phyloP scores from a whole-genome alignment of 2,888 invertebrate species.

The Andrena bucephala region DNA sequence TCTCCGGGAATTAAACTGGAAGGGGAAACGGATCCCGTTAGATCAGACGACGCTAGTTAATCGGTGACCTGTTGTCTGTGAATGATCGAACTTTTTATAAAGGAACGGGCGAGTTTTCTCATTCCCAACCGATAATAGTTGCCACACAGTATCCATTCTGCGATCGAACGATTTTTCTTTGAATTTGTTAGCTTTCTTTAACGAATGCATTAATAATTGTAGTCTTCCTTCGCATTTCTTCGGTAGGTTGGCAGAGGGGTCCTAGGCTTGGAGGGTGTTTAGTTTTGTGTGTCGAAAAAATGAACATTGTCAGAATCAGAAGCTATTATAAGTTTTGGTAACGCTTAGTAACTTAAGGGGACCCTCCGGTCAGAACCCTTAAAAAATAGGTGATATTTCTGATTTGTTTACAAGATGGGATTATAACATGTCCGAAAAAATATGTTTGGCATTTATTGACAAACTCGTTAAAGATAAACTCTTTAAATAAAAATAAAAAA shows the following conservation, averaged over 20 bases:
- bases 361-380: too few relatives aligned
- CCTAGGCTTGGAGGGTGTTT: not conserved
- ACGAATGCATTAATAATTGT: not conserved
- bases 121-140: not conserved
- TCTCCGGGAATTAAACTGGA: conserved; percentile 55
- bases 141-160: not conserved
- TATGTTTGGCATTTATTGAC: too few relatives aligned
- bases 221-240: not conserved
- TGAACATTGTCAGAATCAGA: too few relatives aligned
- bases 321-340: too few relatives aligned
- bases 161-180: not conserved
- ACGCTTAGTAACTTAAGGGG: too few relatives aligned
- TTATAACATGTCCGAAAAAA: too few relatives aligned
- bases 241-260: not conserved
- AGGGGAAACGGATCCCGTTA: conserved; percentile 69
- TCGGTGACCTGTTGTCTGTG: conserved; percentile 51
- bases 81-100: conserved; percentile 33
- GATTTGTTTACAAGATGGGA: too few relatives aligned
- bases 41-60: conserved; percentile 65
- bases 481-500: not conserved
- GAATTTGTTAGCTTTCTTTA: not conserved
- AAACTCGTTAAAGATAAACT: too few relatives aligned
- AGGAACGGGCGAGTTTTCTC: not conserved
- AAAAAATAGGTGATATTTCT: too few relatives aligned
- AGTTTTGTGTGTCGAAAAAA: not conserved